These are phyloP conservation scores for Neocloeon triangulifer DNA, from an alignment of 1,140 invertebrate genomes.

Conservation along the genomic window DNA sequence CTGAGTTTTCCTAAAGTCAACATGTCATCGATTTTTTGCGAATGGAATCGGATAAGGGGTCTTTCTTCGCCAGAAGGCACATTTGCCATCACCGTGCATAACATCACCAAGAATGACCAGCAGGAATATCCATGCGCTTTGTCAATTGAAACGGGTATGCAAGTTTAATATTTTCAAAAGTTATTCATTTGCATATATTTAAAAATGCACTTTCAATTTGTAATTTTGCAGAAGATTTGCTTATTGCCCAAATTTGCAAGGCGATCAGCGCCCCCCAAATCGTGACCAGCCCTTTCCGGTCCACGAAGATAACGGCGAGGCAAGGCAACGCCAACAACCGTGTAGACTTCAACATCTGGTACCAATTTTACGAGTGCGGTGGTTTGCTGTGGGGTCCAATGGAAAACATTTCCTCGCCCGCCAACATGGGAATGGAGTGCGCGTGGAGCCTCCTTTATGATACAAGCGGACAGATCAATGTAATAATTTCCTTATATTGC, in stretches of 20 bases:
- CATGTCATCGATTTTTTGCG: constrained; percentile 16
- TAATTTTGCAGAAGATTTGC: too few species aligned
- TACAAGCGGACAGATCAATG: constrained; percentile 23
- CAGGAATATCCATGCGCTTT: too few species aligned
- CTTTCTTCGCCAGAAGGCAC: constrained; percentile 6
- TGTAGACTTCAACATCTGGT: constrained; percentile 14
- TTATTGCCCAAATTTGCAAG: constrained; percentile 11
- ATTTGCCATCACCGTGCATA: constrained; percentile 3
- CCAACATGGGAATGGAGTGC: constrained; percentile 25
- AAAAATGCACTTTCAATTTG: too few species aligned
- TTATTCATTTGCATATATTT: too few species aligned
- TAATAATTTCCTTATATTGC: too few species aligned
- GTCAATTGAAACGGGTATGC: too few species aligned
- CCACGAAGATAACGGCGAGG: constrained; percentile 2
- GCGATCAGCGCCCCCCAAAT: constrained; percentile 6
- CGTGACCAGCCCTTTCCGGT: constrained; percentile 5
- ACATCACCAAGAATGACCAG: too few species aligned
- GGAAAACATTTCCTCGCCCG: constrained; percentile 14
- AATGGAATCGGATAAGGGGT: constrained; percentile 15
- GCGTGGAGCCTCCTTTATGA: constrained; percentile 34
- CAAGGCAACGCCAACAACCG: constrained; percentile 16
- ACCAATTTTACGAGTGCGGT: constrained; percentile 29
- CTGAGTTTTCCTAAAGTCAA: constrained; percentile 15
- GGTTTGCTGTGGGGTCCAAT: constrained; percentile 20
- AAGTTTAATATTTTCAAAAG: too few species aligned